A percentile compares a stretch with the other conserved stretches of the same genome.
Evolutionary conservation across 1,140 invertebrate genomes (phyloP).

Genomic region (Harpegnathos saltator): DNA sequence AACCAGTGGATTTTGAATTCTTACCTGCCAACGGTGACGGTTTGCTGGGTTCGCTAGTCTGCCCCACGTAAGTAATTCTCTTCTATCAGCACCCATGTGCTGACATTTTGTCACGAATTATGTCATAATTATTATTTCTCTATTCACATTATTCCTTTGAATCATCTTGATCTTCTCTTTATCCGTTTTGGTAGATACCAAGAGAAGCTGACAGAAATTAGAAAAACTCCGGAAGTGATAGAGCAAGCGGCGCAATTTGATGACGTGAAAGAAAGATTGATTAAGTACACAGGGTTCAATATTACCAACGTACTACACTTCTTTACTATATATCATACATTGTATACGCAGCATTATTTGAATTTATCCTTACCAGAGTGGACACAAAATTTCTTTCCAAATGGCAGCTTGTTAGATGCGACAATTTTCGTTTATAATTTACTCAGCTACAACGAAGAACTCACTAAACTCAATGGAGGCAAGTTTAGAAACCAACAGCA

Average conservation of each 20-base stretch:
- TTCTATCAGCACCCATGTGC: background rate
- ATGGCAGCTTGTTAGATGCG: background rate
- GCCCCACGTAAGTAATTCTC: constrained; percentile 77
- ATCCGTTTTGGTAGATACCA: background rate
- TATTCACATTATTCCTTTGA: no score
- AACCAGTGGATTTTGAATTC: constrained; percentile 86
- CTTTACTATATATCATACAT: background rate
- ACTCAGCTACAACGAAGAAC: background rate
- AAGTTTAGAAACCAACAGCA: background rate
- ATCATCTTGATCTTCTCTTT: no score
- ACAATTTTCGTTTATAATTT: background rate
- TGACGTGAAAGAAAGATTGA: background rate
- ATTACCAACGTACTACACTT: background rate
- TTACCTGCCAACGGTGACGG: constrained; percentile 80
- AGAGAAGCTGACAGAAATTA: background rate
- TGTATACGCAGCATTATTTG: background rate
- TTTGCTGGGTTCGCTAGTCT: background rate
- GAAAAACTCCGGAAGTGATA: background rate
- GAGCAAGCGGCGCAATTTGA: background rate
- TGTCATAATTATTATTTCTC: no score
- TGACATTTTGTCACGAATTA: no score
- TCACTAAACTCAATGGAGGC: constrained; percentile 28
- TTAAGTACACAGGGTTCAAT: background rate
- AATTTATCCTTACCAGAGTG: background rate
- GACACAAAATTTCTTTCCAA: background rate